Evolutionary conservation across 2,888 invertebrate genomes (phyloP), one percentile per base, ranked within the genome.

Genomic region (Carpatolechia fugitivella): DNA sequence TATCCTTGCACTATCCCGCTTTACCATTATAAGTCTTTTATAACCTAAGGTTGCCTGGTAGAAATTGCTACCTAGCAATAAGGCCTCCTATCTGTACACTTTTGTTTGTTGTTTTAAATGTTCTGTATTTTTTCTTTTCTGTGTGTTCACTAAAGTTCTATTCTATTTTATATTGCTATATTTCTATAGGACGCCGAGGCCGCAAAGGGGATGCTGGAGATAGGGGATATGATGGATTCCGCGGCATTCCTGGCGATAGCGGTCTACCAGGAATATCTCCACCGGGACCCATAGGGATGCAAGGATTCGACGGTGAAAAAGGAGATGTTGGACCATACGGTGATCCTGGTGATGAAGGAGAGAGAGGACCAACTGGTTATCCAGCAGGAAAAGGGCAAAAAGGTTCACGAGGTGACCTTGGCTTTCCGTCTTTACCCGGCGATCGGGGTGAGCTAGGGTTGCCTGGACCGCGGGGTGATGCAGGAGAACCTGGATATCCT

Each of bases 281-380:
- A 54, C 78, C 54, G 50, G 89, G 89, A 0, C 62, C 66, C 14
- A 64, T 65, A 29, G 96, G 96, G 13, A 73, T 85, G 8, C 94
- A 94, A 77, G 96, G 96, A 3, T 91, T 91, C 60, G 81, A 90
- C 0, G 96, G 96, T 31, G 78, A 92, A 47, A 90, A 87, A 20
- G 96, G 96, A 38, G 90, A 92, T 56, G 74, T 80, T 36, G 94
- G 96, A 13, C 92, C 91, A 0, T 85, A 78, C 35, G 96, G 96
- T 48, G 74, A 78, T 3, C 79, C 91, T 4, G 96, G 96, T 31
- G 68, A 70, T 8, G 69, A 52, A 51, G 89, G 89, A 16, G 31
- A 46, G 54, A 60, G 2, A 20, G 96, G 96, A 8, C 72, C 85
- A 0, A 91, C 91, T 68, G 96, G 96, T 5, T 86, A 90, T 56